Evolutionary conservation across 1,140 invertebrate genomes (phyloP).

Genomic region (Archivesica marissinica): DNA sequence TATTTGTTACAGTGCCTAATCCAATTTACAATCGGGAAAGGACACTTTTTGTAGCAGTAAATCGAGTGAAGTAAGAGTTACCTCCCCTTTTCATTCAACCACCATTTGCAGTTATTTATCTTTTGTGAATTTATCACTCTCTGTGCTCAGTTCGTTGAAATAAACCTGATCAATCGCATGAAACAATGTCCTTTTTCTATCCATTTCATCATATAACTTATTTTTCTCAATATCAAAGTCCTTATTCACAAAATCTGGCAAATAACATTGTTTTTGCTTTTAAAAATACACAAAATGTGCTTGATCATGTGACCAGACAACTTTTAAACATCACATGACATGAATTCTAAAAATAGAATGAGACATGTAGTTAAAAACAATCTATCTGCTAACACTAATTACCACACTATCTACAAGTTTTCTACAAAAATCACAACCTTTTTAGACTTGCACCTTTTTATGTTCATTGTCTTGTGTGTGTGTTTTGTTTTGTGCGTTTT

Average conservation of each 20-base stretch:
- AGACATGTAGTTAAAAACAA: conserved; percentile 45
- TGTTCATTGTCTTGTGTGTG: conserved; percentile 1
- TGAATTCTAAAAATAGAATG: conserved; percentile 58
- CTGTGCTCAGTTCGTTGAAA: no score
- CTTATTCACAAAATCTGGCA: neutral
- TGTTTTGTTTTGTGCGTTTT: neutral
- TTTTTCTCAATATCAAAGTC: no score
- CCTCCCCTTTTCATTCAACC: no score
- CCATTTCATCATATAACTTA: no score
- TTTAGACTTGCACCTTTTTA: conserved; percentile 47
- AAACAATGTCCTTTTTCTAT: no score
- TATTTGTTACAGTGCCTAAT: no score
- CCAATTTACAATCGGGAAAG: no score
- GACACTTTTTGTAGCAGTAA: no score
- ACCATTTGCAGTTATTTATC: no score
- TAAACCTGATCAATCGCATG: no score
- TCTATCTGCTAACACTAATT: conserved; percentile 29
- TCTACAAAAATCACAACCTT: conserved; percentile 44
- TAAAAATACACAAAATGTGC: conserved; percentile 43
- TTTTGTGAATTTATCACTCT: no score
- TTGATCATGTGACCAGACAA: conserved; percentile 50
- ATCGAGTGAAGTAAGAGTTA: no score
- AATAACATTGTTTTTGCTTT: conserved; percentile 19
- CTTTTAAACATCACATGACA: conserved; percentile 36
- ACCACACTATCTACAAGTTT: conserved; percentile 44